phyloP scores from a whole-genome alignment of 2,113 vertebrate genomes.

The Origma solitaria region DNA sequence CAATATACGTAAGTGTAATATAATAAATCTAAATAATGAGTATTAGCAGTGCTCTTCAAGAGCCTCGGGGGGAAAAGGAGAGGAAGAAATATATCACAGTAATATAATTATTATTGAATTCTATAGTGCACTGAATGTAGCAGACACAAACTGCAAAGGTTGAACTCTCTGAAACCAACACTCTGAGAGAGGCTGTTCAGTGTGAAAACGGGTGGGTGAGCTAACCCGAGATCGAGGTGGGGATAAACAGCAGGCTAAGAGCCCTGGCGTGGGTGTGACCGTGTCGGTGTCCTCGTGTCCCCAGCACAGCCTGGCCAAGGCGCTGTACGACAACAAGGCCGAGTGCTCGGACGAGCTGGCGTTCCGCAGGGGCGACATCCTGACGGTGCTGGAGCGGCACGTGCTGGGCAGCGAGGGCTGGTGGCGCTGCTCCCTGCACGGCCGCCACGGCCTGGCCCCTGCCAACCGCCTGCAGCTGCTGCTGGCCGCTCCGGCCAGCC shows the following conservation, averaged over 20 bases:
- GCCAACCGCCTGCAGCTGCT: conserved; percentile 88
- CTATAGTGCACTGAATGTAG: not conserved
- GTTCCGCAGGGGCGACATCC: conserved; percentile 87
- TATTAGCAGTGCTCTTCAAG: not conserved
- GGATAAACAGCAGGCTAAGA: not conserved
- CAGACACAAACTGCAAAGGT: not conserved
- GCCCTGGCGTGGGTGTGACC: accelerated
- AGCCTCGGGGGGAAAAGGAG: accelerated
- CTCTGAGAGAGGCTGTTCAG: not conserved
- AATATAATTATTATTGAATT: not conserved
- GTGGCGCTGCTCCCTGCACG: conserved; percentile 89
- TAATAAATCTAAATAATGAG: not conserved
- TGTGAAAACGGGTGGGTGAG: not conserved
- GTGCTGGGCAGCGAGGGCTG: conserved; percentile 82
- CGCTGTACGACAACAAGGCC: conserved; percentile 89
- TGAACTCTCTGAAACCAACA: not conserved
- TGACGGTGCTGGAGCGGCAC: conserved; percentile 78
- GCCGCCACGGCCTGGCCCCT: conserved; percentile 84
- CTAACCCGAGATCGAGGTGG: not conserved
- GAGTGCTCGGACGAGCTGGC: conserved; percentile 89
- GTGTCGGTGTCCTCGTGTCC: not conserved
- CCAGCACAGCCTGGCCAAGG: conserved; percentile 85
- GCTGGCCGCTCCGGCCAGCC: not conserved
- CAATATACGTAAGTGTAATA: not conserved
- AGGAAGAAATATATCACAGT: not conserved